Evolutionary conservation across 2,888 invertebrate genomes (phyloP).

Genomic region (Drosophila diplacantha): DNA sequence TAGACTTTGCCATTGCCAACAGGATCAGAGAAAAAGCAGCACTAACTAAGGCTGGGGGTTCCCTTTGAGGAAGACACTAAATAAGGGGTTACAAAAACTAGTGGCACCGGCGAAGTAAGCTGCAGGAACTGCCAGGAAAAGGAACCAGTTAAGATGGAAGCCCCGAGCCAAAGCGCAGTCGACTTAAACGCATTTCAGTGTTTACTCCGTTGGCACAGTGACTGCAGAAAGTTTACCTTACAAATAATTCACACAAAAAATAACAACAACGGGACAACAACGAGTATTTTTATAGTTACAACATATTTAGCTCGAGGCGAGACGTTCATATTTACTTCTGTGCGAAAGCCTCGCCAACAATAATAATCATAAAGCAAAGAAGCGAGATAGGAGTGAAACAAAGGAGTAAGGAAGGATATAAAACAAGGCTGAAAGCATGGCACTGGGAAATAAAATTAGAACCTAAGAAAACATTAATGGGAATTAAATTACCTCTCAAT

Average conservation of each 20-base stretch:
- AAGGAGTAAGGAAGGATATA: slow-evolving; percentile 30
- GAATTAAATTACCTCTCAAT: not conserved
- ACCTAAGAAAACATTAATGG: not conserved
- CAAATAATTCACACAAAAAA: slow-evolving; percentile 35
- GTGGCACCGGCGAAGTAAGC: not conserved
- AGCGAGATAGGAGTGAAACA: slow-evolving; percentile 44
- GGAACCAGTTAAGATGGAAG: slow-evolving; percentile 24
- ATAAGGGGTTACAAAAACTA: slow-evolving; percentile 14
- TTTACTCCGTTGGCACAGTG: slow-evolving; percentile 36
- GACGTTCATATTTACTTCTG: slow-evolving; percentile 65
- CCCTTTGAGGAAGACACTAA: slow-evolving; percentile 18
- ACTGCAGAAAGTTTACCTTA: slow-evolving; percentile 36
- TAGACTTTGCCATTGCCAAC: slow-evolving; percentile 59
- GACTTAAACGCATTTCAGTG: slow-evolving; percentile 39
- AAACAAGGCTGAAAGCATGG: slow-evolving; percentile 16
- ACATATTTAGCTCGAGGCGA: slow-evolving; percentile 68
- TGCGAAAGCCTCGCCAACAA: slow-evolving; percentile 50
- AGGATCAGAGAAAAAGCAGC: slow-evolving; percentile 49
- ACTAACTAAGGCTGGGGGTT: slow-evolving; percentile 1
- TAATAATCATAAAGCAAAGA: slow-evolving; percentile 62
- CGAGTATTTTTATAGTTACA: slow-evolving; percentile 50
- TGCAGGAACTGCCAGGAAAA: not conserved
- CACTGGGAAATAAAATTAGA: not conserved
- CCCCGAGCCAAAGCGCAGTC: slow-evolving; percentile 34
- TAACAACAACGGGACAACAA: slow-evolving; percentile 23